A percentile compares a stretch with the other conserved stretches of the same genome.
These are phyloP conservation scores for Synanthedon andrenaeformis DNA, from an alignment of 2,888 invertebrate species.

Conservation along the genomic window DNA sequence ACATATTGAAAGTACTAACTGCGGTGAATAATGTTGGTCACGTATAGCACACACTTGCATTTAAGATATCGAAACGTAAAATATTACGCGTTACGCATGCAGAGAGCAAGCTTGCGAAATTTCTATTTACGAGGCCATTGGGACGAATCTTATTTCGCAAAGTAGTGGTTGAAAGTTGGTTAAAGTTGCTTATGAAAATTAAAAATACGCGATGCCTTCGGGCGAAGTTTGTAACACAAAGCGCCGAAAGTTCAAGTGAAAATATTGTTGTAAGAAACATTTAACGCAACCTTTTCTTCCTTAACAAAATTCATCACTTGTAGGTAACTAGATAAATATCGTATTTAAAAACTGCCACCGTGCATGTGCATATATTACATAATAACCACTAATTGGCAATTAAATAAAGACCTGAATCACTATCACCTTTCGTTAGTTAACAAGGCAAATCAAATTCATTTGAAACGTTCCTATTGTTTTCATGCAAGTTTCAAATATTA, in stretches of 20 bases:
- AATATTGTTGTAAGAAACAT: background rate
- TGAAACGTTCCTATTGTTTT: too few species aligned
- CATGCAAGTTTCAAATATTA: too few species aligned
- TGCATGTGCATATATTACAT: too few species aligned
- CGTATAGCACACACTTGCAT: slow-evolving; percentile 32
- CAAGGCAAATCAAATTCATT: too few species aligned
- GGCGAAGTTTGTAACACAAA: background rate
- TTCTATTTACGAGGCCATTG: slow-evolving; percentile 29
- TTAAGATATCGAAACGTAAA: slow-evolving; percentile 42
- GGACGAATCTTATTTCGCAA: slow-evolving; percentile 22
- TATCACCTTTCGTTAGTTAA: too few species aligned
- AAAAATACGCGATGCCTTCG: background rate
- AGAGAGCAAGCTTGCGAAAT: slow-evolving; percentile 26
- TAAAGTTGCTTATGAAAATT: background rate
- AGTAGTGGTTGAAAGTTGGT: slow-evolving; percentile 12
- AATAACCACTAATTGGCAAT: too few species aligned
- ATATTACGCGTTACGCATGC: slow-evolving; percentile 36
- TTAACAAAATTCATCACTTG: too few species aligned
- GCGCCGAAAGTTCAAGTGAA: background rate
- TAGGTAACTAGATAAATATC: too few species aligned
- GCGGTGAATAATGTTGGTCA: slow-evolving; percentile 26
- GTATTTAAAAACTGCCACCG: too few species aligned
- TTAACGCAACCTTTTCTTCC: too few species aligned
- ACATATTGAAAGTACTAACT: slow-evolving; percentile 7
- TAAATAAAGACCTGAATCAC: too few species aligned